Percentiles rank a stretch among this genome's conserved stretches.
phyloP scores from a whole-genome alignment of 2,888 invertebrate genomes.

The Cheilosia urbana region DNA sequence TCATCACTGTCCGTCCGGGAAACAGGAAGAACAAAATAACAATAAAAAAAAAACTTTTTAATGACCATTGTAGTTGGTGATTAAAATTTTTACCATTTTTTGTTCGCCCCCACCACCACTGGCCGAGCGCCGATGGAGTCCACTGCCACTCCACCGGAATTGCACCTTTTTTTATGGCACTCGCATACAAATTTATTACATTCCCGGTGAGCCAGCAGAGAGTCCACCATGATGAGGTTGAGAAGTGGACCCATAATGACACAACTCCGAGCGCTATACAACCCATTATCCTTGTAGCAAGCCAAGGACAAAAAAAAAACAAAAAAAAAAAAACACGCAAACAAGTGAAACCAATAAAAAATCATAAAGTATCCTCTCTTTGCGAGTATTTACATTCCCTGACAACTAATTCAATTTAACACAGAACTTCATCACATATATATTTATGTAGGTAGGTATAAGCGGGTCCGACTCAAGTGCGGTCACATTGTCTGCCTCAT shows the following conservation, averaged over 20 bases:
- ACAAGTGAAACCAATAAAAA: slow-evolving; percentile 43
- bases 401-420: slow-evolving; percentile 72
- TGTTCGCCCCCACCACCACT: not conserved
- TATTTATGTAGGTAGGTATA: no score
- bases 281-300: slow-evolving; percentile 60
- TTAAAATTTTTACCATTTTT: slow-evolving; percentile 56
- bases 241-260: slow-evolving; percentile 46
- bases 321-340: slow-evolving; percentile 6
- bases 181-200: slow-evolving; percentile 63
- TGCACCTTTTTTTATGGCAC: slow-evolving; percentile 45
- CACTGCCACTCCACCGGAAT: slow-evolving; percentile 29
- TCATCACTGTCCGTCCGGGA: slow-evolving; percentile 36
- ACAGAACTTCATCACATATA: slow-evolving; percentile 19
- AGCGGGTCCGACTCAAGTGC: no score
- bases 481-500: slow-evolving; percentile 65
- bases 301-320: not conserved
- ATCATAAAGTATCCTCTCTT: slow-evolving; percentile 56
- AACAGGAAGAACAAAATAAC: slow-evolving; percentile 4
- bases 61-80: slow-evolving; percentile 70
- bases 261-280: slow-evolving; percentile 45
- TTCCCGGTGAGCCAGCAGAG: slow-evolving; percentile 17
- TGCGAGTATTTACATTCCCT: slow-evolving; percentile 60
- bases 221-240: slow-evolving; percentile 29
- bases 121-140: slow-evolving; percentile 14
- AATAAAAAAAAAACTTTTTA: slow-evolving; percentile 55